These are phyloP conservation scores for Aphidius ervi DNA, from an alignment of 1,140 invertebrate genomes.

Conservation along the genomic window DNA sequence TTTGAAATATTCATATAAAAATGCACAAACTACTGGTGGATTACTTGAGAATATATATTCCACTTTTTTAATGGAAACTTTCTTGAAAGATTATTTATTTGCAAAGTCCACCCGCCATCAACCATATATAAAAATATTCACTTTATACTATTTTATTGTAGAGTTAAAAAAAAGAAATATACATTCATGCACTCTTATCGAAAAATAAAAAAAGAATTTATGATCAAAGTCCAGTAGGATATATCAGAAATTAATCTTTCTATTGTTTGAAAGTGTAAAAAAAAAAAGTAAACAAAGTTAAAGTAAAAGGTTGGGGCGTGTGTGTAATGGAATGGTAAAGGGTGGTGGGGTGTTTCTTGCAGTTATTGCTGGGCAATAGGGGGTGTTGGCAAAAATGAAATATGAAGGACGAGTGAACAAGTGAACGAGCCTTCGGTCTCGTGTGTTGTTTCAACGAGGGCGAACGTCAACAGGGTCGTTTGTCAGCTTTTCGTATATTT, in stretches of 20 bases:
- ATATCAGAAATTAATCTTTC: slow-evolving; percentile 38
- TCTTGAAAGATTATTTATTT: slow-evolving; percentile 11
- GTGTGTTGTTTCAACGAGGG: slow-evolving; percentile 41
- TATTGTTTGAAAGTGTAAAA: slow-evolving; percentile 24
- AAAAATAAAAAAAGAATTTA: background rate
- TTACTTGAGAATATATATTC: background rate
- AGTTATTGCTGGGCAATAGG: background rate
- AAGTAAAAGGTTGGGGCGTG: background rate
- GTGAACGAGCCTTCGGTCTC: slow-evolving; percentile 24
- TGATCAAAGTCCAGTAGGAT: slow-evolving; percentile 5
- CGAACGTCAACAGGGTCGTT: slow-evolving; percentile 47
- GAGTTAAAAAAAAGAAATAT: background rate
- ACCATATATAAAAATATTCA: background rate
- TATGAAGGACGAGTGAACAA: slow-evolving; percentile 34
- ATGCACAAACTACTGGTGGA: background rate
- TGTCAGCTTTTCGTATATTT: slow-evolving; percentile 36
- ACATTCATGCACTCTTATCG: too few species aligned
- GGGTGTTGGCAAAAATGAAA: slow-evolving; percentile 44
- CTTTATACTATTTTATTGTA: background rate
- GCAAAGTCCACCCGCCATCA: slow-evolving; percentile 6
- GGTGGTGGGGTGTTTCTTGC: slow-evolving; percentile 5
- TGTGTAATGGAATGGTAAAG: background rate
- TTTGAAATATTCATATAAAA: background rate
- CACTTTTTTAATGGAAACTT: slow-evolving; percentile 7
- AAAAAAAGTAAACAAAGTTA: slow-evolving; percentile 18